Percentiles rank a stretch among this genome's conserved stretches.
phyloP scores from a whole-genome alignment of 2,888 invertebrate species.

The Caenorhabditis zanzibari region DNA sequence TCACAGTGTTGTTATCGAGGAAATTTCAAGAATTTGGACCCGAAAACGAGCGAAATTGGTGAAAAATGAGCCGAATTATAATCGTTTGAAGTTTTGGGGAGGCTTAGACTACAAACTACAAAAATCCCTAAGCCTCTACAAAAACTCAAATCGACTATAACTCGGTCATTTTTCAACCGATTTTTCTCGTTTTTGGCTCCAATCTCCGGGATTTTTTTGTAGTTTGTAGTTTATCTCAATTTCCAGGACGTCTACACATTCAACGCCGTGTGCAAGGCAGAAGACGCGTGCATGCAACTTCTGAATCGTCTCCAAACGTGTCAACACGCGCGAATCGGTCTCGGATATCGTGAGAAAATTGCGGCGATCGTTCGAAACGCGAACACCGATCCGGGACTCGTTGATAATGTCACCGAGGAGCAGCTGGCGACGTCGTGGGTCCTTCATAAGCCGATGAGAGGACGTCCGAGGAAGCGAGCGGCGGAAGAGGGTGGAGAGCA shows the following conservation, averaged over 20 bases:
- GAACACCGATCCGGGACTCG: slow-evolving; percentile 37
- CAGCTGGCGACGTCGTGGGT: slow-evolving; percentile 54
- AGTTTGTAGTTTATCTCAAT: too few species aligned
- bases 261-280: slow-evolving; percentile 62
- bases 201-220: too few species aligned
- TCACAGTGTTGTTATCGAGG: too few species aligned
- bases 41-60: too few species aligned
- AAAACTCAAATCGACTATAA: too few species aligned
- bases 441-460: slow-evolving; percentile 32
- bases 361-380: slow-evolving; percentile 35
- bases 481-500: slow-evolving; percentile 16
- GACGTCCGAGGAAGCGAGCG: slow-evolving; percentile 42
- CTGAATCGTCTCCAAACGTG: slow-evolving; percentile 55
- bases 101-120: too few species aligned
- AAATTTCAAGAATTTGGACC: too few species aligned
- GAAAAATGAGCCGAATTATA: too few species aligned
- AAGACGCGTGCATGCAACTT: slow-evolving; percentile 45
- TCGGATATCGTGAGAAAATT: slow-evolving; percentile 61
- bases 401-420: background rate
- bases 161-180: too few species aligned
- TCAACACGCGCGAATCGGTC: slow-evolving; percentile 41
- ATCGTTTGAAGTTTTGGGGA: too few species aligned
- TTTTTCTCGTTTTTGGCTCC: too few species aligned
- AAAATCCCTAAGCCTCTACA: too few species aligned
- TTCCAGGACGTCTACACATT: slow-evolving; percentile 56